These are phyloP conservation scores for Drosophila serrata DNA, from an alignment of 1,140 invertebrate genomes.

Conservation along the genomic window DNA sequence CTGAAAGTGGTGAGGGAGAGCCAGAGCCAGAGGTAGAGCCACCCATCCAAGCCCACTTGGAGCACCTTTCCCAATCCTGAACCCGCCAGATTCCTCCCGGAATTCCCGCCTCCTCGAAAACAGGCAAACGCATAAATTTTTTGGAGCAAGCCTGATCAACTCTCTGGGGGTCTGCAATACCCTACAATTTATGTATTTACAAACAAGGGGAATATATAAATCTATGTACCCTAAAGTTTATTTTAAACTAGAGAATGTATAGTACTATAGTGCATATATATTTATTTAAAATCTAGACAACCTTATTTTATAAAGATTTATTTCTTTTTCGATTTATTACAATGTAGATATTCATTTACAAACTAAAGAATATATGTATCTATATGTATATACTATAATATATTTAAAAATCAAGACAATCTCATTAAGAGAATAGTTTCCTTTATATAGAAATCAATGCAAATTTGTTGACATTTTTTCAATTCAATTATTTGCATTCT, in stretches of 20 bases:
- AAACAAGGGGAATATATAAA: no score
- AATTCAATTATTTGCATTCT: neutral
- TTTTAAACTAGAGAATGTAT: no score
- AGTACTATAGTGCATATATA: no score
- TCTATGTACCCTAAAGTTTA: no score
- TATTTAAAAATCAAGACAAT: neutral
- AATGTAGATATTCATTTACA: neutral
- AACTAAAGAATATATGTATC: neutral
- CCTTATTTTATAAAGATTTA: no score
- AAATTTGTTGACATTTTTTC: neutral
- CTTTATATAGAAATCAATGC: constrained; percentile 5
- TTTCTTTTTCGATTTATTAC: no score
- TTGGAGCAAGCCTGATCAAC: constrained; percentile 46
- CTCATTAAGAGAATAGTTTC: neutral
- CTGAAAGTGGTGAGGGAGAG: constrained; percentile 1
- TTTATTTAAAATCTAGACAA: no score
- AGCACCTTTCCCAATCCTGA: constrained; percentile 16
- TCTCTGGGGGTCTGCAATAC: constrained; percentile 15
- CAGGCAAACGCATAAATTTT: constrained; percentile 73
- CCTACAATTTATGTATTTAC: neutral
- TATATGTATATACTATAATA: neutral
- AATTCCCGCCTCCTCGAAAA: constrained; percentile 15
- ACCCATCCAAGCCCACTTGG: constrained; percentile 18
- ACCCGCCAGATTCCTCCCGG: constrained; percentile 2
- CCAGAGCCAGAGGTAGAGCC: neutral